Percentiles rank a stretch among this genome's conserved stretches.
Conservation (phyloP, 1,140 invertebrate species). For the Acyrthosiphon pisum region DNA sequence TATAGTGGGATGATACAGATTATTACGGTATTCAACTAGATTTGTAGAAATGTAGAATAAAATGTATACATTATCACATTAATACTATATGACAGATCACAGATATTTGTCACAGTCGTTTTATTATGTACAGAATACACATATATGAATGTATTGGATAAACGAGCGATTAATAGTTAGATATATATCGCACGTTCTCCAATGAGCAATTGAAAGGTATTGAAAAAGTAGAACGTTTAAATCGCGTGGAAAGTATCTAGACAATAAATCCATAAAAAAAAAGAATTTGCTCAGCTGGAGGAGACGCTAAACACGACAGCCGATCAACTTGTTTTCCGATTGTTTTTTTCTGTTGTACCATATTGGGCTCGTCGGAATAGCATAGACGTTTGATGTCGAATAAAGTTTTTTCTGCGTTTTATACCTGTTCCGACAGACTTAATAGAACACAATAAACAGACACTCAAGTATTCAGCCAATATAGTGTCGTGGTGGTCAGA, state of each 20-base stretch:
- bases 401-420: slow-evolving; percentile 27
- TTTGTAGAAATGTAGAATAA: neutral
- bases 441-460: neutral
- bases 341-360: neutral
- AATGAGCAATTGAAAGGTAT: slow-evolving; percentile 12
- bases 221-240: slow-evolving; percentile 35
- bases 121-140: neutral
- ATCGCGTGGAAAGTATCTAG: neutral
- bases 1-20: neutral
- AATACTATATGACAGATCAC: neutral
- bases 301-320: slow-evolving; percentile 33
- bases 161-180: neutral
- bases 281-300: neutral
- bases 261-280: slow-evolving; percentile 20
- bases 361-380: slow-evolving; percentile 15
- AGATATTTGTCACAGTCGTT: neutral
- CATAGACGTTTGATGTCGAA: slow-evolving; percentile 8
- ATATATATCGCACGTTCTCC: neutral
- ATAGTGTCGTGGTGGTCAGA: neutral
- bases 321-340: slow-evolving; percentile 28
- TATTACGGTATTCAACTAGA: neutral
- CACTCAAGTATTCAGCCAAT: neutral
- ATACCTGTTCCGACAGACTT: slow-evolving; percentile 1
- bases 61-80: neutral
- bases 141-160: neutral